phyloP scores from a whole-genome alignment of 2,797 vertebrate genomes.

The Anabas testudineus region DNA sequence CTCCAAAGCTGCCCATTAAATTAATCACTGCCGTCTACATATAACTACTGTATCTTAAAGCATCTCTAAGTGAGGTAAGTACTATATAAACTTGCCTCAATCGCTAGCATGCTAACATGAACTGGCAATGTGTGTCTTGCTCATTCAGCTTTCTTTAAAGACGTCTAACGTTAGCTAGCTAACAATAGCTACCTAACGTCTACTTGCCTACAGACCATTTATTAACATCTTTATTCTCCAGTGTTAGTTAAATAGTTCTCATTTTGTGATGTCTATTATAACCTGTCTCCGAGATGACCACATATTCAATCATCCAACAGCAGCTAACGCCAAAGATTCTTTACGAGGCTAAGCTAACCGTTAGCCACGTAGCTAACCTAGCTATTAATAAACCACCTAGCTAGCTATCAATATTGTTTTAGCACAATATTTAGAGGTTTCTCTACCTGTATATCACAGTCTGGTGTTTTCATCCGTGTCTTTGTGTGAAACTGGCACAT shows the following conservation, averaged over 20 bases:
- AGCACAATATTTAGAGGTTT: background rate
- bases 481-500: constrained; percentile 11
- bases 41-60: background rate
- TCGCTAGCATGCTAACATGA: constrained; percentile 41
- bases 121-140: constrained; percentile 41
- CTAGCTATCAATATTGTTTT: constrained; percentile 42
- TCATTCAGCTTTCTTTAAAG: constrained; percentile 65
- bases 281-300: constrained; percentile 13
- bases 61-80: background rate
- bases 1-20: background rate
- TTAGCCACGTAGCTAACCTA: constrained; percentile 72
- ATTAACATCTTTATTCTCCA: background rate
- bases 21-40: no score
- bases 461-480: constrained; percentile 19
- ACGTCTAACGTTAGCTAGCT: constrained; percentile 61
- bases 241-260: background rate
- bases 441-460: constrained; percentile 60
- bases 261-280: background rate
- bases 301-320: constrained; percentile 27
- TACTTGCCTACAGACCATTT: background rate
- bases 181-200: constrained; percentile 44
- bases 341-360: constrained; percentile 60
- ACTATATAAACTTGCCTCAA: background rate
- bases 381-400: constrained; percentile 75
- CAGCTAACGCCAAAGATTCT: constrained; percentile 32